A percentile compares a stretch with the other conserved stretches of the same genome.
These are phyloP conservation scores for Eupeodes luniger DNA, from an alignment of 2,888 invertebrate genomes.

Conservation along the genomic window DNA sequence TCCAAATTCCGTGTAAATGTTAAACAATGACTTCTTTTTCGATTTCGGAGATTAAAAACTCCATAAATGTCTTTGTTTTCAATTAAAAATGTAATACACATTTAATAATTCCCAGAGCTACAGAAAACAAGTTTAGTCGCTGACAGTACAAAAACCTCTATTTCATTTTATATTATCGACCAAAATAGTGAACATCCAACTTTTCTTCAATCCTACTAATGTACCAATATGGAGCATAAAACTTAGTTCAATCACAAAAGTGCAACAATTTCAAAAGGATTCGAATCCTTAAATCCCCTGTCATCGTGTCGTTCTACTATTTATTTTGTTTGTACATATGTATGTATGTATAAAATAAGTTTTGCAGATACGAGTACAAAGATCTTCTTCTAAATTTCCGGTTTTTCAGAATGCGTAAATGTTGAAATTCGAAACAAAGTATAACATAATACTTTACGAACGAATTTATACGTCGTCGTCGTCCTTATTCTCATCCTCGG, in stretches of 20 bases:
- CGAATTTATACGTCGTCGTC: neutral
- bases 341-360: neutral
- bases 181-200: too few species aligned
- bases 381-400: constrained; percentile 17
- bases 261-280: constrained; percentile 25
- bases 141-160: too few species aligned
- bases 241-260: constrained; percentile 3
- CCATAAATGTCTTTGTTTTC: too few species aligned
- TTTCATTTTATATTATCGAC: too few species aligned
- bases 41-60: too few species aligned
- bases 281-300: neutral
- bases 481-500: too few species aligned
- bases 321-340: too few species aligned
- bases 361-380: neutral
- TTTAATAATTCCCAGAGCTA: too few species aligned
- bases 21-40: too few species aligned
- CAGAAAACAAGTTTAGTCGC: too few species aligned
- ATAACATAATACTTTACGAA: neutral
- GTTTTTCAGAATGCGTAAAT: constrained; percentile 13
- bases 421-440: constrained; percentile 26
- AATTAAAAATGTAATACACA: too few species aligned
- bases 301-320: neutral
- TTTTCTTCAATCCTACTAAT: neutral
- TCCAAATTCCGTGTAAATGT: too few species aligned
- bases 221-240: neutral